These are phyloP conservation scores for Bombus fervidus DNA, from an alignment of 1,140 invertebrate genomes.

Conservation along the genomic window DNA sequence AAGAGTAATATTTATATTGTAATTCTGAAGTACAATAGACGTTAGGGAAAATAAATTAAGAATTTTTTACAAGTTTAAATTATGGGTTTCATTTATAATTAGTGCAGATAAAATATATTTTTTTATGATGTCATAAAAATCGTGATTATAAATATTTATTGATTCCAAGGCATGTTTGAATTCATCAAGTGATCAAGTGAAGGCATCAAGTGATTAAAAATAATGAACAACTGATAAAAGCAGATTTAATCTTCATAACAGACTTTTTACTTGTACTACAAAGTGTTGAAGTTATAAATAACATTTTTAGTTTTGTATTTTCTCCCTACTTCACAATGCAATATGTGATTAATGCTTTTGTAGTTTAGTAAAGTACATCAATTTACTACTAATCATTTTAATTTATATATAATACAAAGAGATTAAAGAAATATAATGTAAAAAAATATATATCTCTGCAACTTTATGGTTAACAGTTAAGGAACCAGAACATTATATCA, in stretches of 20 bases:
- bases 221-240: not conserved
- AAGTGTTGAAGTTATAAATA: slow-evolving; percentile 34
- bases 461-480: slow-evolving; percentile 50
- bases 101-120: slow-evolving; percentile 11
- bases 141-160: not conserved
- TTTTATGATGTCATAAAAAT: slow-evolving; percentile 8
- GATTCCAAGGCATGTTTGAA: not conserved
- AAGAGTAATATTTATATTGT: slow-evolving; percentile 54
- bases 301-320: slow-evolving; percentile 40
- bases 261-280: slow-evolving; percentile 26
- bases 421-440: slow-evolving; percentile 55
- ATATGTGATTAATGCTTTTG: slow-evolving; percentile 49
- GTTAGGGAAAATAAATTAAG: slow-evolving; percentile 60
- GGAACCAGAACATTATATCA: slow-evolving; percentile 58
- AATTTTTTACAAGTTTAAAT: slow-evolving; percentile 59
- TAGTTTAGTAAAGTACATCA: slow-evolving; percentile 40
- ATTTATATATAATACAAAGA: slow-evolving; percentile 50
- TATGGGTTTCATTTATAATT: slow-evolving; percentile 56
- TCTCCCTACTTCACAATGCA: slow-evolving; percentile 41
- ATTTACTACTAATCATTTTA: slow-evolving; percentile 40
- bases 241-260: slow-evolving; percentile 43
- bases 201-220: not conserved
- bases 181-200: no score
- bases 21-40: slow-evolving; percentile 44
- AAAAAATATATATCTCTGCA: slow-evolving; percentile 41